Base-by-base conservation (phyloP, 2,888 invertebrate species). In the Autographa gamma region DNA sequence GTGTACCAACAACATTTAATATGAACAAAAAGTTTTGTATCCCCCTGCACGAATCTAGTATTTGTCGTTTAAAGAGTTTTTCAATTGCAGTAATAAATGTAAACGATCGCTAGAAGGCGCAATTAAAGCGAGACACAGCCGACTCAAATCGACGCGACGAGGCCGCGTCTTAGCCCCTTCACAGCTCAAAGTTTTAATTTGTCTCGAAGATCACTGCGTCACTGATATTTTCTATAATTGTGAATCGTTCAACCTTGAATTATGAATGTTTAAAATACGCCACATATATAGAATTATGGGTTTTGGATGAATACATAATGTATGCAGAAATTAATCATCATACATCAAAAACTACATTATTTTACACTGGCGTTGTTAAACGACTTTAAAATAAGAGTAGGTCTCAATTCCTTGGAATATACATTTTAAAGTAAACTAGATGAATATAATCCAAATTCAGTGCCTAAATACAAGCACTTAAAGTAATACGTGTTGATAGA, bases 61-160 rank as follows among this genome's bases (percentile, higher is more conserved):
- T 88, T 88, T 86, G 86, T 85, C 72, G 83, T 79, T 80, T 81
- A 81, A 77, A 73, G 80, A 87, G 82, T 88, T 88, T 88, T 88
- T 89, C 88, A 78, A 82, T 80, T 86, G 87, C 80, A 80, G 88
- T 88, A 90, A 91, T 92, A 91, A 92, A 92, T 90, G 91, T 90
- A 89, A 92, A 91, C 89, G 89, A 88, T 83, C 82, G 77, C 78
- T 80, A 83, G 85, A 81, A 86, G 83, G 86, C 85, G 88, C 89
- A 88, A 91, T 92, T 91, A 92, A 90, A 91, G 86, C 85, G 86
- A 88, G 86, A 87, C 82, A 86, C 81, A 77, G 84, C 77, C 79
- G 83, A 80, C 84, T 85, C 87, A 87, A 88, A 88, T 89, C 87
- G 85, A 86, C 76, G 86, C 87, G 85, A 86, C 77, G 86, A 85